Evolutionary conservation across 2,113 vertebrate species (phyloP), one percentile per base, ranked within the genome.

Genomic region (Hyla sarda): DNA sequence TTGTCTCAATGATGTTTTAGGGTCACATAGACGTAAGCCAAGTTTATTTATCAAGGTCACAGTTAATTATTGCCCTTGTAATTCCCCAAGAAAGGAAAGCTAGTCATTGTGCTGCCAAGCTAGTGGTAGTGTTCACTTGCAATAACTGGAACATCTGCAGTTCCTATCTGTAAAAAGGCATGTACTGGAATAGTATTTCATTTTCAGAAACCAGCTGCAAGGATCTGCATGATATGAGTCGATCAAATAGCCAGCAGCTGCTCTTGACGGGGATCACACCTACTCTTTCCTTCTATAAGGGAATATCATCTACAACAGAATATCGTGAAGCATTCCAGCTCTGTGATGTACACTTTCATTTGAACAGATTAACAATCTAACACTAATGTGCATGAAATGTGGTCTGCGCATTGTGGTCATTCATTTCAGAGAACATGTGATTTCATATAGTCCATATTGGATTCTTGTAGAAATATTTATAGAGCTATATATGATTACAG

Each of bases 1-100:
- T 85, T 52, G 75, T 65, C 87, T 72, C 69, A 89, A 71, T 87
- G 91, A 62, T 76, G 34, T 79, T 75, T 84, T 47, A 52, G 37
- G 58, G 54, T 83, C 86, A 71, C 88, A 72, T 89, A 69, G 79
- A 86, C 82, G 16, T 19, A 87, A 90, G 87, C 54, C 60, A 5
- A 50, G 60, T 87, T 87, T 87, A 7, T 80, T 79, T 47, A 69
- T 86, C 78, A 83, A 69, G 82, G 84, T 62, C 74, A 87, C 48
- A 72, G 56, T 56, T 37, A 88, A 78, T 41, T 67, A 82, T 58
- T 81, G 19, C 60, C 67, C 77, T 79, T 69, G 83, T 52, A 85
- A 76, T 88, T 87, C 41, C 73, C 41, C 25, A 45, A 76, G 23
- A 60, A 75, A 80, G 28, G 86, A 85, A 71, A 81, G 80, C 79